A percentile compares a stretch with the other conserved stretches of the same genome.
Conservation (phyloP, 1,140 invertebrate genomes). For the Neodiprion virginianus region DNA sequence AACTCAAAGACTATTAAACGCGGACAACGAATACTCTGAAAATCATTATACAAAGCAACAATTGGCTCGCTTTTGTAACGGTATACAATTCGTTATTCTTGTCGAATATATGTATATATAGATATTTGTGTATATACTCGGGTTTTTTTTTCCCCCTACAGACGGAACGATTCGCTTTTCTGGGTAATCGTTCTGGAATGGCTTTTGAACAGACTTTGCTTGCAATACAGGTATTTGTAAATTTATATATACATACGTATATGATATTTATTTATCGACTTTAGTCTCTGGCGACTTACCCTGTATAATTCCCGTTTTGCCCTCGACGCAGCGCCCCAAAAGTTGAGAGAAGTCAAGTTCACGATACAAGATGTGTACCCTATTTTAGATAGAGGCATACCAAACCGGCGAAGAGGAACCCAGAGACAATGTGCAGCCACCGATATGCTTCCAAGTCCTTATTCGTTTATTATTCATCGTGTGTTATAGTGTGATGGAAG, state of each 20-base stretch:
- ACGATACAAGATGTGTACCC: neutral
- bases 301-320: neutral
- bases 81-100: neutral
- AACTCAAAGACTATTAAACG: conserved; percentile 9
- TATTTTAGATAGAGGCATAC: no score
- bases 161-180: neutral
- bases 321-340: neutral
- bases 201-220: conserved; percentile 7
- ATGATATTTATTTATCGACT: neutral
- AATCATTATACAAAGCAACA: conserved; percentile 6
- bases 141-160: no score
- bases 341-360: neutral
- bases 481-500: no score
- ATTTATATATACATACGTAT: conserved; percentile 8
- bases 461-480: neutral
- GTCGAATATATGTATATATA: conserved; percentile 4
- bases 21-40: conserved; percentile 13
- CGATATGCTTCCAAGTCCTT: neutral
- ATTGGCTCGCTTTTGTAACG: neutral
- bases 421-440: neutral
- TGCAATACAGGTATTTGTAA: neutral
- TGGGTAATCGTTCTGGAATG: conserved; percentile 7
- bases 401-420: neutral
- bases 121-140: neutral
- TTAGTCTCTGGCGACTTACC: neutral